Evolutionary conservation across 1,140 invertebrate species (phyloP).

Genomic region (Philotrypesis tridentata): DNA sequence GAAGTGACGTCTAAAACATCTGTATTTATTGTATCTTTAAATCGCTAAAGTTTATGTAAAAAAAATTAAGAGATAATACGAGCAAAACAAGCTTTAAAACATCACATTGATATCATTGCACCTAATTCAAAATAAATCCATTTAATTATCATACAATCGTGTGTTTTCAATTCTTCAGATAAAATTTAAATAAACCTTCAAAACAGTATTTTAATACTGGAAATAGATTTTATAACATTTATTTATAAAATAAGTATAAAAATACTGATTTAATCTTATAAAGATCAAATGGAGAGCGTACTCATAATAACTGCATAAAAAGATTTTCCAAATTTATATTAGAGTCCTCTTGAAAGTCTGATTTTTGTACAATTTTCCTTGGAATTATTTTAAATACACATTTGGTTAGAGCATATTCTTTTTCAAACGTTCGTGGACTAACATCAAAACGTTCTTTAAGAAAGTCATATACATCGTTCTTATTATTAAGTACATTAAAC

Average conservation of each 20-base stretch:
- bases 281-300: background rate
- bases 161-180: slow-evolving; percentile 8
- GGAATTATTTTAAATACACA: slow-evolving; percentile 57
- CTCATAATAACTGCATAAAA: slow-evolving; percentile 38
- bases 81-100: slow-evolving; percentile 41
- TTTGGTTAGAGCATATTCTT: slow-evolving; percentile 61
- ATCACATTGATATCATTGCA: slow-evolving; percentile 46
- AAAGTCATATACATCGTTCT: slow-evolving; percentile 82
- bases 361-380: slow-evolving; percentile 38
- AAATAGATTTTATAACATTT: background rate
- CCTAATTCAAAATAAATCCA: slow-evolving; percentile 52
- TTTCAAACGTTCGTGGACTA: slow-evolving; percentile 54
- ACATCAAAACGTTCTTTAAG: slow-evolving; percentile 77
- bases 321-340: slow-evolving; percentile 53
- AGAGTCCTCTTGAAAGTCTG: slow-evolving; percentile 44
- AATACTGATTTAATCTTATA: slow-evolving; percentile 4
- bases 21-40: slow-evolving; percentile 50
- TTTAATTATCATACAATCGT: slow-evolving; percentile 48
- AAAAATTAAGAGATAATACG: slow-evolving; percentile 36
- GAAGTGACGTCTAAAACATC: slow-evolving; percentile 16
- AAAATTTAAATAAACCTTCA: background rate
- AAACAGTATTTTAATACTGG: background rate
- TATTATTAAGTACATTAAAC: slow-evolving; percentile 86
- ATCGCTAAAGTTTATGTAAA: slow-evolving; percentile 48
- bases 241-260: slow-evolving; percentile 20